phyloP scores from a whole-genome alignment of 2,113 vertebrate genomes.

The Alethe castanea region DNA sequence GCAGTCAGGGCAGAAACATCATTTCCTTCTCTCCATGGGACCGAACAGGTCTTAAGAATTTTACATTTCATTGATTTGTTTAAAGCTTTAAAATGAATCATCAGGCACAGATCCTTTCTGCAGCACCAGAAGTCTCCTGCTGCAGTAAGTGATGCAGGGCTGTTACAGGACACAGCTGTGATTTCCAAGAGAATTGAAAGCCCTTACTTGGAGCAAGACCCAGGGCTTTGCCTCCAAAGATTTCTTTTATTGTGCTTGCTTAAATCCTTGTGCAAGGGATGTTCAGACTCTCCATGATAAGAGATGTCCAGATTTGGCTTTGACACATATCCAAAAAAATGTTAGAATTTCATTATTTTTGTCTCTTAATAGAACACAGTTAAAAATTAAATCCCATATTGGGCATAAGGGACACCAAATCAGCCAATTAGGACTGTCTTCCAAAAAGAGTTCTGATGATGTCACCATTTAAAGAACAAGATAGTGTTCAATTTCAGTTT shows the following conservation, averaged over 20 bases:
- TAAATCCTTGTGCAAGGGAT: neutral
- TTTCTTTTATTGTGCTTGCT: neutral
- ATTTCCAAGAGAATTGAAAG: neutral
- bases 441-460: neutral
- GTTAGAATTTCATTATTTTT: neutral
- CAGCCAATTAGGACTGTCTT: neutral
- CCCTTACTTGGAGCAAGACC: neutral
- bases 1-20: neutral
- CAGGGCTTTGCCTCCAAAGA: neutral
- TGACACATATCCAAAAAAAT: neutral
- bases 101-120: neutral
- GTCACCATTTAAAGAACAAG: neutral
- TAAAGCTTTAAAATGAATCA: constrained; percentile 24
- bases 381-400: neutral
- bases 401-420: neutral
- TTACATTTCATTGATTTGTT: constrained; percentile 39
- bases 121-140: neutral
- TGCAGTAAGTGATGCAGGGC: neutral
- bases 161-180: neutral
- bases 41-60: neutral
- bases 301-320: neutral
- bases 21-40: neutral
- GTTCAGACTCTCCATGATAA: neutral
- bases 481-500: neutral
- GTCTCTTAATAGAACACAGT: neutral